Percentiles rank a stretch among this genome's conserved stretches.
Evolutionary conservation across 2,888 invertebrate species (phyloP).

Genomic region (Beris morrisii): DNA sequence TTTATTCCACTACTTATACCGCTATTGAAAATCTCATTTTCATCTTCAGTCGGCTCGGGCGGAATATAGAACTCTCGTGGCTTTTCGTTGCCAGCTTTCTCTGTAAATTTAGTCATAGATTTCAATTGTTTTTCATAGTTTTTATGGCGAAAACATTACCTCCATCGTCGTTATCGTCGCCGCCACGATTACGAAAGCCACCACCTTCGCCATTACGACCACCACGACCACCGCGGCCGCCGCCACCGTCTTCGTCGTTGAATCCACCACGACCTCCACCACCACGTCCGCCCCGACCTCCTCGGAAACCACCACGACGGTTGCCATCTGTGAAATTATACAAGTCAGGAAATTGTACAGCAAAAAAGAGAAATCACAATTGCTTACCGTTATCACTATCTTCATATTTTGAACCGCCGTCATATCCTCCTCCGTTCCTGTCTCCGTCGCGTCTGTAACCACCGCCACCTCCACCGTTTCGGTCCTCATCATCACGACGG

Average conservation of each 20-base stretch:
- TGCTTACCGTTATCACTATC: conserved; percentile 18
- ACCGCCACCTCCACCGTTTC: conserved; percentile 1
- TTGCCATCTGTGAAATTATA: conserved; percentile 3
- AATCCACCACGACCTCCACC: conserved; percentile 37
- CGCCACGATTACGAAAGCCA: conserved; percentile 27
- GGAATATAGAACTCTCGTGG: conserved; percentile 71
- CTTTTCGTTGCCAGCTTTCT: conserved; percentile 55
- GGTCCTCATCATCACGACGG: not conserved
- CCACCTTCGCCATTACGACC: conserved; percentile 33
- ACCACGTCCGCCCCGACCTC: conserved; percentile 39
- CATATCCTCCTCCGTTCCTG: conserved; percentile 8
- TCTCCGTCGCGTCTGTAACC: not conserved
- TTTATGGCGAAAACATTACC: not conserved
- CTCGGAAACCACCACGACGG: conserved; percentile 40
- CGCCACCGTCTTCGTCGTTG: conserved; percentile 27
- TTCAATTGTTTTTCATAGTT: not conserved
- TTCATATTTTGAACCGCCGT: not conserved
- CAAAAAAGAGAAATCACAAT: no score
- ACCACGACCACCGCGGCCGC: conserved; percentile 34
- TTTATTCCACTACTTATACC: conserved; percentile 84
- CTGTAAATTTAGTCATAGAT: conserved; percentile 6
- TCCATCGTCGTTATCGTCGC: conserved; percentile 51
- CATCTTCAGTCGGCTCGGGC: conserved; percentile 72
- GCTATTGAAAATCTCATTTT: conserved; percentile 68
- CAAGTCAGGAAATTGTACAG: not conserved